A percentile compares a stretch with the other conserved stretches of the same genome.
phyloP scores from a whole-genome alignment of 2,113 vertebrate genomes.

The Grammomys dolichurus region DNA sequence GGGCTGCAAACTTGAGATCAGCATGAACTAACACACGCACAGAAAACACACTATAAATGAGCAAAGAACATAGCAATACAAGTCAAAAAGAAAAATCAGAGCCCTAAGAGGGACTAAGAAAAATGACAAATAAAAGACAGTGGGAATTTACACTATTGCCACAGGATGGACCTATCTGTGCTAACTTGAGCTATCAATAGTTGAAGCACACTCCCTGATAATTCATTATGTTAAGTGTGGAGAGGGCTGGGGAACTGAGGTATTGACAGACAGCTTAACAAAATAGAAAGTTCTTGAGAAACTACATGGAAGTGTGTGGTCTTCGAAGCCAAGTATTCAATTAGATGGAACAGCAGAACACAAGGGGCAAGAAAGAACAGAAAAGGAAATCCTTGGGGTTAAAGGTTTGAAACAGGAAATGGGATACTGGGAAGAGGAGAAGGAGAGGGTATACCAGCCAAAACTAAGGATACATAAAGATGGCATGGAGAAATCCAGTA shows the following conservation, averaged over 20 bases:
- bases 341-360: background rate
- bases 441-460: background rate
- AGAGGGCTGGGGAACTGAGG: background rate
- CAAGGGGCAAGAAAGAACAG: background rate
- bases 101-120: background rate
- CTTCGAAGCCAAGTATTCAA: background rate
- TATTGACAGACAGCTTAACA: background rate
- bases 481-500: background rate
- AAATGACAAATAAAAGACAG: background rate
- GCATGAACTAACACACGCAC: background rate
- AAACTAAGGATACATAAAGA: background rate
- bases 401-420: background rate
- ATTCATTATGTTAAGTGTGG: background rate
- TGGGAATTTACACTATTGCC: constrained; percentile 3
- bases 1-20: background rate
- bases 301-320: background rate
- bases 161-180: background rate
- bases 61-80: background rate
- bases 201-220: background rate
- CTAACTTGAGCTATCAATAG: background rate
- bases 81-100: background rate
- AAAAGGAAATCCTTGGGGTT: background rate
- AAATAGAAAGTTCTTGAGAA: background rate
- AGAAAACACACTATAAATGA: background rate
- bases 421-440: background rate